Evolutionary conservation across 2,888 invertebrate species (phyloP), one percentile per base, ranked within the genome.

Genomic region (Chrysolina oricalcia): DNA sequence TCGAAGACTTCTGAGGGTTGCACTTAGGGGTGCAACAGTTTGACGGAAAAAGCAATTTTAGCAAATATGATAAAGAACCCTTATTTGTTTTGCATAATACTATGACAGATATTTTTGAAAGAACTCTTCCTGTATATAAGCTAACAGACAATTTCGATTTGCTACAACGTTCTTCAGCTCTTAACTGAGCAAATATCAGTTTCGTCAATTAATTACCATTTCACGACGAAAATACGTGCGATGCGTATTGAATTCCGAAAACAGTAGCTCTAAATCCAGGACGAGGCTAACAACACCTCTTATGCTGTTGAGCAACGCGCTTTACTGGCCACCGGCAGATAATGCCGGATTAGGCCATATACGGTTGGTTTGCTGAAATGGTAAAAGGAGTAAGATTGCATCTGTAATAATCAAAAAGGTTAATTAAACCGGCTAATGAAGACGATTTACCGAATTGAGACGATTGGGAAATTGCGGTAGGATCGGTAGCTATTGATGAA

Each of bases 211-310:
- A 59, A 59, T 59, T 59, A 35, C 59, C 9, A 23, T 27, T 59
- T 27, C 59, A 59, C 59, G 59, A 59, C 59, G 27, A 59, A 59
- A 59, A 59, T 59, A 59, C 59, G 59, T 59, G 59, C 35, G 35
- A 59, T 59, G 59, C 59, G 59, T 59, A 27, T 59, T 59, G 27
- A 27, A 59, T 59, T 27, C 59, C 59, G 15, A 59, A 59, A 59
- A 59, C 35, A 59, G 59, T 35, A 59, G 35, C 27, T 23, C 59
- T n/a, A 59, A 83, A 85, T 84, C 83, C 83, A 81, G 84, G 83
- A 84, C 85, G 84, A 85, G 85, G 85, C 83, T 84, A 84, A 85
- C 85, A 84, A 68, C 68, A 68, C 84, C 82, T 81, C 78, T n/a
- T n/a, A n/a, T 70, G 78, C 77, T 77, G 73, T 74, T 78, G 74